A percentile compares a stretch with the other conserved stretches of the same genome.
phyloP scores from a whole-genome alignment of 2,113 vertebrate genomes.

The Hemiprocne comata region DNA sequence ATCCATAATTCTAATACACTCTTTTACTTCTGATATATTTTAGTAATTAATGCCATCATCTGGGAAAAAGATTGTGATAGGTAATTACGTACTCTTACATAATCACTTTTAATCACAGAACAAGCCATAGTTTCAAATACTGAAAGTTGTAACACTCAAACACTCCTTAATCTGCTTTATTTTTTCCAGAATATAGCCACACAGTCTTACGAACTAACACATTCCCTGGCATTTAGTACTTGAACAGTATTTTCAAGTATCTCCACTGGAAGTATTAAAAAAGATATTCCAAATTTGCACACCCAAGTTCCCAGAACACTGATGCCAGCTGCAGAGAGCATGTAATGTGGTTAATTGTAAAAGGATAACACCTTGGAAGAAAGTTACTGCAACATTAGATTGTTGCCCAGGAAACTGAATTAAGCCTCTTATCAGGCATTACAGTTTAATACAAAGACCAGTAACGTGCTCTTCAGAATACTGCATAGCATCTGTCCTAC shows the following conservation, averaged over 20 bases:
- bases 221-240: background rate
- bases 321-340: background rate
- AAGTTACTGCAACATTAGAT: background rate
- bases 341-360: background rate
- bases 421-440: background rate
- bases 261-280: background rate
- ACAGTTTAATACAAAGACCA: background rate
- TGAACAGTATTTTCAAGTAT: background rate
- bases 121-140: background rate
- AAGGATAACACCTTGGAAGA: background rate
- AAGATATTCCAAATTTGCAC: background rate
- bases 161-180: background rate
- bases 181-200: background rate
- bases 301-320: background rate
- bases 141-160: background rate
- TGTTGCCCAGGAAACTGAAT: constrained; percentile 47
- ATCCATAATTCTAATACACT: background rate
- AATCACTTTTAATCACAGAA: constrained; percentile 22
- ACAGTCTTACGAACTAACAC: background rate
- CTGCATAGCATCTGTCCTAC: background rate
- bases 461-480: background rate
- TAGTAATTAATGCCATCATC: background rate
- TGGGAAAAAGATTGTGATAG: background rate
- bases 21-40: background rate
- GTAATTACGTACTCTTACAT: background rate